Percentiles rank a stretch among this genome's conserved stretches.
Evolutionary conservation across 2,113 vertebrate genomes (phyloP).

Genomic region (Centropus bengalensis): DNA sequence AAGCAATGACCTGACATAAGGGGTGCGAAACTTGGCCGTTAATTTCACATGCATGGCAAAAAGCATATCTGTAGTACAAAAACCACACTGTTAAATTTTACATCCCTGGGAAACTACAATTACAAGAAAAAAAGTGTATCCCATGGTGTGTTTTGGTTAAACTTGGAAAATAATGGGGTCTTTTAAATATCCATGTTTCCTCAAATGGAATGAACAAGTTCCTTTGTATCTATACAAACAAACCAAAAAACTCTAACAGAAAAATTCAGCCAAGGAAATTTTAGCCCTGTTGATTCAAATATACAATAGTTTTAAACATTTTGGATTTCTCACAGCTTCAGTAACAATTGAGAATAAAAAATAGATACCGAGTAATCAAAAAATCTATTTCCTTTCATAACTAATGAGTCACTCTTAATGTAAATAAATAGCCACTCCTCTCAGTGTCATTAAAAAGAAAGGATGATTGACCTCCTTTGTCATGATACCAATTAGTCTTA

Average conservation of each 20-base stretch:
- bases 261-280: background rate
- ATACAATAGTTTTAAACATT: background rate
- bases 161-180: background rate
- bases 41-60: background rate
- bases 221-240: background rate
- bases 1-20: background rate
- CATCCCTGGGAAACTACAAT: background rate
- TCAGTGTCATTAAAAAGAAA: background rate
- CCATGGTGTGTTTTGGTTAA: background rate
- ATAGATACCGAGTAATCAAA: background rate
- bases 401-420: background rate
- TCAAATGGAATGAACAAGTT: background rate
- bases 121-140: background rate
- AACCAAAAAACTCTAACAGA: background rate
- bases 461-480: background rate
- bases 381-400: background rate
- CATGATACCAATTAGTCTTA: background rate
- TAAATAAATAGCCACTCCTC: background rate
- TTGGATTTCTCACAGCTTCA: background rate
- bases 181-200: background rate
- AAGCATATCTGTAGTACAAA: background rate
- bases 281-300: background rate
- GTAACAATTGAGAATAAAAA: background rate
- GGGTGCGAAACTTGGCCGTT: background rate
- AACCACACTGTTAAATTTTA: background rate